Evolutionary conservation across 2,113 vertebrate species (phyloP).

Genomic region (Pycnonotus jocosus): DNA sequence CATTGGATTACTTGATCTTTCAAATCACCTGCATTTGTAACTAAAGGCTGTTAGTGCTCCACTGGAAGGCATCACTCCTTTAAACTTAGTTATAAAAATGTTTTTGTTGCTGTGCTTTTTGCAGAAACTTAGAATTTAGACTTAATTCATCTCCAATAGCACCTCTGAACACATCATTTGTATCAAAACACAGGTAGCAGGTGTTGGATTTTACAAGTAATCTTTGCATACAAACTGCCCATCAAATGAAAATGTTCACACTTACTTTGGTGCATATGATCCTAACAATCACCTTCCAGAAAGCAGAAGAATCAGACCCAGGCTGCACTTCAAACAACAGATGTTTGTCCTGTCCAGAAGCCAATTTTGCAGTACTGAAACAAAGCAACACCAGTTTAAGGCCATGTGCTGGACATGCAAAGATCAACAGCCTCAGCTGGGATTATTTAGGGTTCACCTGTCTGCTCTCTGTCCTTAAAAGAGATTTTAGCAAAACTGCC

Average conservation of each 20-base stretch:
- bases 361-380: constrained; percentile 86
- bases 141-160: not conserved
- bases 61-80: not conserved
- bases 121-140: not conserved
- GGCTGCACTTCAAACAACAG: constrained; percentile 95
- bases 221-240: not conserved
- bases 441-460: not conserved
- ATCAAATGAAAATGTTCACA: not conserved
- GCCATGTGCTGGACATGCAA: not conserved
- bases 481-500: not conserved
- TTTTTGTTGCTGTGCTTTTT: not conserved
- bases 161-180: not conserved
- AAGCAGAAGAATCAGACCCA: constrained; percentile 89
- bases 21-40: not conserved
- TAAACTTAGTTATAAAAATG: not conserved
- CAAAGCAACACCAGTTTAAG: not conserved
- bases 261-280: constrained; percentile 95
- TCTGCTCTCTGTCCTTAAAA: not conserved
- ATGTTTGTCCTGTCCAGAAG: constrained; percentile 91
- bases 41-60: not conserved
- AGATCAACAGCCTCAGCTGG: not conserved
- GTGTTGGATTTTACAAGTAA: not conserved
- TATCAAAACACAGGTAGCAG: not conserved
- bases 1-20: not conserved
- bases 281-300: constrained; percentile 94